Evolutionary conservation across 2,888 invertebrate species (phyloP), one percentile per base, ranked within the genome.

Genomic region (Caenorhabditis doughertyi): DNA sequence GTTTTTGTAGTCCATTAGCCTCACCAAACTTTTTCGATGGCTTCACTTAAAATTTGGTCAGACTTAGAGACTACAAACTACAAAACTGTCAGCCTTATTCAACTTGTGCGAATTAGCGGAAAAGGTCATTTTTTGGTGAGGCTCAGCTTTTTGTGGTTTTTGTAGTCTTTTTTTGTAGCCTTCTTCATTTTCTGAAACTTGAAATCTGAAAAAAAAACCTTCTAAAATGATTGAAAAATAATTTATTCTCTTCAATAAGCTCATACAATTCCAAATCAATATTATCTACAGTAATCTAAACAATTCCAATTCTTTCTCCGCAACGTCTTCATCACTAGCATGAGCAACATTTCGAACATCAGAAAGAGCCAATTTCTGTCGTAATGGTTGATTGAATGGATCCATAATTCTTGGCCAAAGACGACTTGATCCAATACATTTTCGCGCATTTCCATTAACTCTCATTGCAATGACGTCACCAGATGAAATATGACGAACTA

Each of bases 271-370:
- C n/a, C n/a, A 35, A 53, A 9, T 5, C 55, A 23, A 53, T 18
- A 21, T 23, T n/a, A 27, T 21, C 35, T 51, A 68, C 47, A 55
- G 35, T 5, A 79, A 23, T 53, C 35, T 25, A 47, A 84, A 81
- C 7, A 84, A 51, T 58, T 53, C 7, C 49, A 81, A 55, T 23
- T 80, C 77, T 2, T 35, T 25, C 23, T 21, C 32, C 2, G 80
- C 80, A 11, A 13, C 84, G 16, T 84, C 84, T 27, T 55, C 71
- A 81, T 83, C 83, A 25, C 74, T 74, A 0, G 83, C 73, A 93
- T 98, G 98, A 11, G 95, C 95, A 1, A 96, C 96, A 93, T 98
- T 98, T 89, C 97, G 94, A 0, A 98, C 97, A 92, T 98, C 98
- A 0, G 97, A 96, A 21, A 97, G 93, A 0, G 97, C 97, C 93